Conservation (phyloP, 2,113 vertebrate species). For the Arizona elegans region DNA sequence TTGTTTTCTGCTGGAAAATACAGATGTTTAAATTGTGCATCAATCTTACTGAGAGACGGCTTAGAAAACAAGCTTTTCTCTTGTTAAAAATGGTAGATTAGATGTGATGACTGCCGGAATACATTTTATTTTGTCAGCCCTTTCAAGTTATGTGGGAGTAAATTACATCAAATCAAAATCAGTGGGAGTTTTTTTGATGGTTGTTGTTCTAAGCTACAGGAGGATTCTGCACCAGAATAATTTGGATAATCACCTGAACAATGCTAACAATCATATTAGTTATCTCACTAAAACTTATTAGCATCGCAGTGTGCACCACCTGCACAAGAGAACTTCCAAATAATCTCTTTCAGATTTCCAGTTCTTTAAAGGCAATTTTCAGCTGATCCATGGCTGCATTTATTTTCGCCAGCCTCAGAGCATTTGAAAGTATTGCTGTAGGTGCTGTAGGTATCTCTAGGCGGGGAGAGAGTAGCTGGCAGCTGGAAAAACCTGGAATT, state of each 20-base stretch:
- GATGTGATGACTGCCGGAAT: neutral
- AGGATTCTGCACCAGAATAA: neutral
- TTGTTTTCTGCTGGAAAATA: constrained; percentile 2
- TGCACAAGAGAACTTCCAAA: neutral
- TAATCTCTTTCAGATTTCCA: neutral
- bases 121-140: neutral
- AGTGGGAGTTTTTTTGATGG: neutral
- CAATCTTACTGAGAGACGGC: neutral
- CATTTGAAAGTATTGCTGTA: neutral
- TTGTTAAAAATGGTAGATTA: neutral
- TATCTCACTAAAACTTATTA: neutral
- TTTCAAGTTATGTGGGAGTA: neutral
- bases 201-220: neutral
- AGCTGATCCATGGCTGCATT: neutral
- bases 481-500: neutral
- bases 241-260: neutral
- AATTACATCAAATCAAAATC: neutral
- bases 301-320: neutral
- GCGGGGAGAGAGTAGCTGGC: neutral
- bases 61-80: neutral
- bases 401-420: neutral
- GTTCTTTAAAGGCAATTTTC: neutral
- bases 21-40: neutral
- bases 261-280: neutral
- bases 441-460: neutral